Conservation (phyloP, 2,113 vertebrate species). For the mouse (Mus musculus) region GRCm39 chr4:95245001-95245500, state of each 20-base stretch:
- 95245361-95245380: neutral
- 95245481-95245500: too few relatives aligned
- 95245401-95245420: neutral
- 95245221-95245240: neutral
- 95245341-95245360: neutral
- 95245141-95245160: constrained; percentile 81
- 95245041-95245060: constrained; percentile 66
- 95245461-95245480: neutral
- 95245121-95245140: constrained; percentile 64
- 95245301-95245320: neutral
- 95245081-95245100: constrained; percentile 72
- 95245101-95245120: constrained; percentile 77
- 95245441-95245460: neutral
- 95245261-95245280: neutral
- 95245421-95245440: neutral
- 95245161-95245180: neutral
- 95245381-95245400: too few relatives aligned
- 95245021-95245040: constrained; percentile 63
- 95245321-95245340: neutral
- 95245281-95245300: neutral
- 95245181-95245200: constrained; percentile 75
- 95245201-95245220: neutral
- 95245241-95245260: neutral
- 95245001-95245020: constrained; percentile 35
- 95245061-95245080: constrained; percentile 49